Evolutionary conservation across 2,113 vertebrate species (phyloP).

Genomic region (Aviceda subcristata): DNA sequence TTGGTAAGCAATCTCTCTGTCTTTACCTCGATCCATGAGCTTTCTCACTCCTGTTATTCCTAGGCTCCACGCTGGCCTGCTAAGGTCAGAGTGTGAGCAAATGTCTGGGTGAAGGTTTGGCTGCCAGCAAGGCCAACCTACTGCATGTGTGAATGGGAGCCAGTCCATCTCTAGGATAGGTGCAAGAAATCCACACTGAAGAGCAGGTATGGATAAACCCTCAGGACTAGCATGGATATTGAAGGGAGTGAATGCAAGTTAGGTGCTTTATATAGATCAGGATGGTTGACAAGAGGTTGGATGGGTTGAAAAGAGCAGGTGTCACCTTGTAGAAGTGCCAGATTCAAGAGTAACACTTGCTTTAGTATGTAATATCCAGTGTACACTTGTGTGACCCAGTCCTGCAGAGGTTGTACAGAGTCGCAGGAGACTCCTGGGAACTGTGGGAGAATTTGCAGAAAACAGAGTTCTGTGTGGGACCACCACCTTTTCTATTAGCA

Average conservation of each 20-base stretch:
- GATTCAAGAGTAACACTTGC: background rate
- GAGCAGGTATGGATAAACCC: background rate
- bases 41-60: background rate
- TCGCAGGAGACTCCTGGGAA: background rate
- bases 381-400: background rate
- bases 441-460: background rate
- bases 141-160: background rate
- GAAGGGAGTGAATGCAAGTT: background rate
- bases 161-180: background rate
- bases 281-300: background rate
- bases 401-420: background rate
- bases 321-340: background rate
- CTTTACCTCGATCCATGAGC: fast-evolving
- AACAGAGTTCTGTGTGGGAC: background rate
- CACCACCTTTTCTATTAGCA: background rate
- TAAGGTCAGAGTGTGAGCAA: background rate
- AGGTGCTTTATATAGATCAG: background rate
- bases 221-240: background rate
- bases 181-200: background rate
- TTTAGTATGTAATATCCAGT: background rate
- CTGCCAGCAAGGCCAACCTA: background rate
- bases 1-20: too few relatives aligned
- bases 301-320: background rate
- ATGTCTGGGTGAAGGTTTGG: background rate
- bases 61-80: fast-evolving